Conservation (phyloP, 2,797 vertebrate genomes). For the Eulemur albifrons region DNA sequence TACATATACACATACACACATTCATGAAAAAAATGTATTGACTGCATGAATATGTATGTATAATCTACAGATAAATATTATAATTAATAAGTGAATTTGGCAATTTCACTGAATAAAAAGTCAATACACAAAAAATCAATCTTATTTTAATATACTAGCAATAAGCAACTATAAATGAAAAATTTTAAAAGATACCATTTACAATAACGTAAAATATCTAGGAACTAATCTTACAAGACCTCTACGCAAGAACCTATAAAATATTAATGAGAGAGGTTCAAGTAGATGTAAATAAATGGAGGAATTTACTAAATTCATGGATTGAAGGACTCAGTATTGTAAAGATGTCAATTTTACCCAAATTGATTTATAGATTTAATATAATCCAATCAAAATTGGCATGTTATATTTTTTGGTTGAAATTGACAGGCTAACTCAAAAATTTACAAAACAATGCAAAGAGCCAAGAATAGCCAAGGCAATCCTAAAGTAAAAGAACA, state of each 20-base stretch:
- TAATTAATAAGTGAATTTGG: not conserved
- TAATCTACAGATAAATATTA: not conserved
- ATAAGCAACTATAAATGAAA: not conserved
- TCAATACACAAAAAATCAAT: not conserved
- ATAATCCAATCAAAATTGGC: constrained; percentile 9
- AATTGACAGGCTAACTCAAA: not conserved
- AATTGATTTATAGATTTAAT: not conserved
- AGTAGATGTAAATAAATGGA: not conserved
- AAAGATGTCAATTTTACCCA: not conserved
- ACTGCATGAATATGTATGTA: not conserved
- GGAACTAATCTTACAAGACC: not conserved
- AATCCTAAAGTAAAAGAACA: constrained; percentile 17
- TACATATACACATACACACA: not conserved
- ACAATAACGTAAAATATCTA: not conserved
- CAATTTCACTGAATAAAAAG: not conserved
- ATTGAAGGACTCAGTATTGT: not conserved
- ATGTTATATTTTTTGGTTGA: not conserved
- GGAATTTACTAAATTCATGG: not conserved
- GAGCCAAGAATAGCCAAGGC: not conserved
- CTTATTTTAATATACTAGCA: not conserved
- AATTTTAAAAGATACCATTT: not conserved
- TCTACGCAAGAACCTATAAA: not conserved
- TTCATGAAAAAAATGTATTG: not conserved
- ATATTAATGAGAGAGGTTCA: not conserved
- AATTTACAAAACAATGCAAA: not conserved